Evolutionary conservation across 1,140 invertebrate genomes (phyloP), one percentile per base, ranked within the genome.

Genomic region (Cydia splendana): DNA sequence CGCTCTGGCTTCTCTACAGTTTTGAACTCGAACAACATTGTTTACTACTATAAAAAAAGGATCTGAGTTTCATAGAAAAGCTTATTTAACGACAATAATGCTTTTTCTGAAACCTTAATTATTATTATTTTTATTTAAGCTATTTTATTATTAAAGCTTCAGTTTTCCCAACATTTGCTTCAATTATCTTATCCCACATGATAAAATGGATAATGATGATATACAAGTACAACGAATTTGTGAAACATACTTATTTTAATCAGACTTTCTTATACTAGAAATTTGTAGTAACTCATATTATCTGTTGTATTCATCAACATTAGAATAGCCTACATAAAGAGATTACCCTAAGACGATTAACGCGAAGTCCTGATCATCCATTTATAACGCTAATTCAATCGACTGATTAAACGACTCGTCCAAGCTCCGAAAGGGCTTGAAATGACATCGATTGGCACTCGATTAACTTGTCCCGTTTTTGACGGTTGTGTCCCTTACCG

Each of bases 341-440:
- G 38, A 71, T 71, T 71, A 71, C 38, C 15, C 15, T 45, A 71
- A 71, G 34, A 71, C 12, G 67, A 71, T 71, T 45, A 71, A 42
- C 9, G 34, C 67, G 67, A 18, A 71, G 65, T 38, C 34, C 15
- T 45, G 34, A 71, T 42, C 34, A 71, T 71, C 67, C 38, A 45
- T 71, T 71, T 71, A 69, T 38, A 71, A 34, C 34, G 34, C 20
- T 71, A 71, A 71, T 71, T 71, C n/a, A 71, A 71, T 71, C 67
- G 67, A 71, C 30, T 71, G 10, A 69, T 69, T 69, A 71, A 71
- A 12, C 18, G 4, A 71, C 5, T 67, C 65, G 30, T 71, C 67
- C 30, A 18, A 71, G 34, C 34, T n/a, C 30, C 67, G 34, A 71
- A 71, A 71, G 38, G 67, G 67, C 34, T 71, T 38, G 15, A 38